These are phyloP conservation scores for Leptopterna dolabrata DNA, from an alignment of 2,888 invertebrate species.

Conservation along the genomic window DNA sequence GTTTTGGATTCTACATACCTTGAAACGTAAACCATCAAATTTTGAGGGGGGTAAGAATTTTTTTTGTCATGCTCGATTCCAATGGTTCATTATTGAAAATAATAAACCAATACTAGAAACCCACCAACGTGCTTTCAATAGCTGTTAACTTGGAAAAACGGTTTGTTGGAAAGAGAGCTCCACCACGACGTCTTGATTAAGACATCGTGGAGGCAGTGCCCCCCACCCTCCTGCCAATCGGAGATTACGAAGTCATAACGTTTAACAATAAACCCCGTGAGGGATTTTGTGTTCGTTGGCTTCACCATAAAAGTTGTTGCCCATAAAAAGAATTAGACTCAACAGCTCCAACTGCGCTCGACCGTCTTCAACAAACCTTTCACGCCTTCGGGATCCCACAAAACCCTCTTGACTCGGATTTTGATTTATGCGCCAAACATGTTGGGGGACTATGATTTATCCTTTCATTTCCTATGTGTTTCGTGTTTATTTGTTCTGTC, in stretches of 20 bases:
- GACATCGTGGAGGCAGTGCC: background rate
- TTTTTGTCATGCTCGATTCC: too few relatives aligned
- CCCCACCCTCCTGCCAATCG: background rate
- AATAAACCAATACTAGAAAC: background rate
- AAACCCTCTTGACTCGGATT: background rate
- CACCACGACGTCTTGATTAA: background rate
- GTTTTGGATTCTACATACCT: too few relatives aligned
- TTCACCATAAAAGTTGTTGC: background rate
- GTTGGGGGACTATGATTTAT: background rate
- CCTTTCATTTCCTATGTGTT: conserved; percentile 5
- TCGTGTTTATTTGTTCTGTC: background rate
- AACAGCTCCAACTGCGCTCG: background rate
- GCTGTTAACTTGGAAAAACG: background rate
- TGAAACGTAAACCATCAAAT: too few relatives aligned
- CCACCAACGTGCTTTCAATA: background rate
- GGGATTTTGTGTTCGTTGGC: background rate
- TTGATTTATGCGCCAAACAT: conserved; percentile 12
- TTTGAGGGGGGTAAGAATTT: too few relatives aligned
- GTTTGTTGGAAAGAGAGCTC: background rate
- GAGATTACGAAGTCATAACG: background rate
- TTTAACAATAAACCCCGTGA: conserved; percentile 11
- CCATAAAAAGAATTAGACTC: conserved; percentile 25
- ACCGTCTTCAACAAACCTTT: background rate
- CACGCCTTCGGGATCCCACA: background rate
- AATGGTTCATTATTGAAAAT: too few relatives aligned